Evolutionary conservation across 1,140 invertebrate genomes (phyloP).

Genomic region (Caenorhabditis remanei): DNA sequence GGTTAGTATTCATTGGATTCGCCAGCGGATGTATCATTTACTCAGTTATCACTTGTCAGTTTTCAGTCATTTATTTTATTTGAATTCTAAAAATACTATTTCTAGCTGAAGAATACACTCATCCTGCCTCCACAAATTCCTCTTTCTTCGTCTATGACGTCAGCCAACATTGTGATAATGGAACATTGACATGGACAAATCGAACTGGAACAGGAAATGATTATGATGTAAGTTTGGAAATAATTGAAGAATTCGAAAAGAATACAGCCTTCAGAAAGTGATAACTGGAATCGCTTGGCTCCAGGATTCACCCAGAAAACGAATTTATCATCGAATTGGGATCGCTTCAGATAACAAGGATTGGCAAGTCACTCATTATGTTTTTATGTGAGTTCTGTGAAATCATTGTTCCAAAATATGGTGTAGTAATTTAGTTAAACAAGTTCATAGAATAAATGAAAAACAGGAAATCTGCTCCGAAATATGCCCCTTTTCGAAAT

Average conservation of each 20-base stretch:
- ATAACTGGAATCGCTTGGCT: slow-evolving; percentile 24
- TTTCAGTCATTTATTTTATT: neutral
- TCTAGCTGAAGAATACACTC: slow-evolving; percentile 6
- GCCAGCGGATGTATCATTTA: slow-evolving; percentile 24
- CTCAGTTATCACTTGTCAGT: slow-evolving; percentile 35
- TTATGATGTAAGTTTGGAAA: slow-evolving; percentile 6
- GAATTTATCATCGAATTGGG: slow-evolving; percentile 28
- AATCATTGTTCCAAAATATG: too few species aligned
- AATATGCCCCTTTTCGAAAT: too few species aligned
- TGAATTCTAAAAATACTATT: neutral
- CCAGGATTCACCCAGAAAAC: slow-evolving; percentile 3
- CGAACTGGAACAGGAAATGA: slow-evolving; percentile 19
- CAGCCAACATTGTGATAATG: slow-evolving; percentile 46
- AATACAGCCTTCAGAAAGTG: neutral
- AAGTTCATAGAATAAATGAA: neutral
- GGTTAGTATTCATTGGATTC: slow-evolving; percentile 19
- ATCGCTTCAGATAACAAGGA: slow-evolving; percentile 30
- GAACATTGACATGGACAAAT: slow-evolving; percentile 44
- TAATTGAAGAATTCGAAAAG: neutral
- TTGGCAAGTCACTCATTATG: slow-evolving; percentile 28
- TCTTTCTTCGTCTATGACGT: slow-evolving; percentile 17
- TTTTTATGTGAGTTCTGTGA: slow-evolving; percentile 10
- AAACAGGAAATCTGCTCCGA: neutral
- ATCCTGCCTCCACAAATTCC: neutral
- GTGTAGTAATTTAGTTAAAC: too few species aligned